Percentiles rank a stretch among this genome's conserved stretches.
Conservation (phyloP, 2,888 invertebrate genomes). For the Tetranychus piercei region DNA sequence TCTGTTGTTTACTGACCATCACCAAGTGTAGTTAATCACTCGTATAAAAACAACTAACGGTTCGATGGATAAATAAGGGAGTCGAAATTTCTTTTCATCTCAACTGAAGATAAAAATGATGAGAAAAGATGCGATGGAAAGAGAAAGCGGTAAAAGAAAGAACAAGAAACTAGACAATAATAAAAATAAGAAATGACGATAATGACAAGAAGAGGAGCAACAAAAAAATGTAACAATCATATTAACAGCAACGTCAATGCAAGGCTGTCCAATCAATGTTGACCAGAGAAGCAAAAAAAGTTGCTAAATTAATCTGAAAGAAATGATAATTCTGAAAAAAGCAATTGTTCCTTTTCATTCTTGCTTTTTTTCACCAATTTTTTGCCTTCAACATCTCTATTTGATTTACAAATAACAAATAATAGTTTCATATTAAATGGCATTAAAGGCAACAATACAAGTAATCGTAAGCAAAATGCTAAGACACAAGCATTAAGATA, state of each 20-base stretch:
- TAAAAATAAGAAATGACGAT: not conserved
- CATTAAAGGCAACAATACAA: too few relatives aligned
- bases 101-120: not conserved
- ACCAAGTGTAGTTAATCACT: not conserved
- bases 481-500: too few relatives aligned
- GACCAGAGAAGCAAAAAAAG: not conserved
- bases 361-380: too few relatives aligned
- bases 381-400: too few relatives aligned
- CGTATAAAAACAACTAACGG: not conserved
- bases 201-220: not conserved
- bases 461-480: too few relatives aligned
- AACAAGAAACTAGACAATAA: not conserved
- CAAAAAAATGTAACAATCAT: not conserved
- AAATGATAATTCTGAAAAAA: not conserved
- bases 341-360: not conserved
- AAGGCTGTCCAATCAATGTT: not conserved
- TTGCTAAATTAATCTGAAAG: not conserved
- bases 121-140: not conserved
- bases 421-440: too few relatives aligned
- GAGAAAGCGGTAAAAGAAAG: too few relatives aligned
- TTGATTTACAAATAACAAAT: too few relatives aligned
- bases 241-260: not conserved
- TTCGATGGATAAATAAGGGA: not conserved
- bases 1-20: not conserved
- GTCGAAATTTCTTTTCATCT: not conserved